phyloP scores from a whole-genome alignment of 1,140 invertebrate species.

The Drosophila miranda region DNA sequence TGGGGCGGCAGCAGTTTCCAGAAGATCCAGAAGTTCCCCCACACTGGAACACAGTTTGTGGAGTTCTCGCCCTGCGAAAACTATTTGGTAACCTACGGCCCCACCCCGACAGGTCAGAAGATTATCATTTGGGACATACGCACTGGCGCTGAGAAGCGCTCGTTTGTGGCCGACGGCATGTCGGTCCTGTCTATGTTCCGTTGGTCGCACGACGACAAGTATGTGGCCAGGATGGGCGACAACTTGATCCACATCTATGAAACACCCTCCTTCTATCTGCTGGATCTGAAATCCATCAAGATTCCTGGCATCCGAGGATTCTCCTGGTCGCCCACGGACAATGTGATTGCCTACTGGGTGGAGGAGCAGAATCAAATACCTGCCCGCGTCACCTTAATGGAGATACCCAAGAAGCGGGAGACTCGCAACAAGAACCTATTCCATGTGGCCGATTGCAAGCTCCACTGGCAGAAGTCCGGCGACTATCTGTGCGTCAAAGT shows the following conservation, averaged over 20 bases:
- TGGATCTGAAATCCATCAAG: slow-evolving; percentile 98
- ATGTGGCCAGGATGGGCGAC: slow-evolving; percentile 94
- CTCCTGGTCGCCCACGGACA: slow-evolving; percentile 98
- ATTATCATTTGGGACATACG: slow-evolving; percentile 97
- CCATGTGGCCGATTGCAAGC: slow-evolving; percentile 98
- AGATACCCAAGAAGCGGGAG: slow-evolving; percentile 94
- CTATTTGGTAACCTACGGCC: slow-evolving; percentile 96
- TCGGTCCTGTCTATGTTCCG: slow-evolving; percentile 96
- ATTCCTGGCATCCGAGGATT: slow-evolving; percentile 96
- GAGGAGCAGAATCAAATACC: slow-evolving; percentile 97
- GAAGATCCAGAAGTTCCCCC: slow-evolving; percentile 95
- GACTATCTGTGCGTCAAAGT: slow-evolving; percentile 97
- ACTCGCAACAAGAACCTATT: slow-evolving; percentile 98
- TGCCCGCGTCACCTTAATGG: slow-evolving; percentile 91
- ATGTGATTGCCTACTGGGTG: slow-evolving; percentile 99
- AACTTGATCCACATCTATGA: slow-evolving; percentile 97
- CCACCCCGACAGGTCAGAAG: slow-evolving; percentile 86
- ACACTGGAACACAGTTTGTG: slow-evolving; percentile 95
- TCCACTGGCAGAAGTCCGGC: slow-evolving; percentile 99
- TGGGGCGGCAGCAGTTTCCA: slow-evolving; percentile 98
- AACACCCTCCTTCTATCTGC: slow-evolving; percentile 95
- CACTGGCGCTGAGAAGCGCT: slow-evolving; percentile 95
- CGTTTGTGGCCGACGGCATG: slow-evolving; percentile 92
- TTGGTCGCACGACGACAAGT: slow-evolving; percentile 99
- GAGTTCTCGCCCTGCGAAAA: slow-evolving; percentile 99